Conservation (phyloP, 2,888 invertebrate genomes). For the Amiota mariae region DNA sequence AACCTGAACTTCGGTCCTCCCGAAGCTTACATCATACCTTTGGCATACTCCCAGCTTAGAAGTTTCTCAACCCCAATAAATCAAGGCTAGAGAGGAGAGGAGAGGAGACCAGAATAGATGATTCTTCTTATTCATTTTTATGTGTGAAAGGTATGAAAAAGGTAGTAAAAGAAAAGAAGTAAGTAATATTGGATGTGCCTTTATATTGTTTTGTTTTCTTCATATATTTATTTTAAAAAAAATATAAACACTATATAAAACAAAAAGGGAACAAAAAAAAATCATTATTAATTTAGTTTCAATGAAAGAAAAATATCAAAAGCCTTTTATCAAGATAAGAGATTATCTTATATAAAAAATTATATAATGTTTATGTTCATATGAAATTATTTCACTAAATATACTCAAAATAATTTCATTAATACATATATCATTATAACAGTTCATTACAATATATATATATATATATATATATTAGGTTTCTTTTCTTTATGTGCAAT, state of each 20-base stretch:
- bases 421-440: conserved; percentile 1
- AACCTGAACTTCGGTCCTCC: neutral
- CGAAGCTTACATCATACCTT: too few species aligned
- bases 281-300: neutral
- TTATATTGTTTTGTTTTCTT: conserved; percentile 34
- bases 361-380: too few species aligned
- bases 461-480: conserved; percentile 25
- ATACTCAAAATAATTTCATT: conserved; percentile 1
- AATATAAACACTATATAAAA: neutral
- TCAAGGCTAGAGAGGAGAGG: too few species aligned
- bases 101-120: too few species aligned
- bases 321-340: too few species aligned
- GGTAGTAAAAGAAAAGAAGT: conserved; percentile 36
- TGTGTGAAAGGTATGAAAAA: neutral
- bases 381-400: conserved; percentile 21
- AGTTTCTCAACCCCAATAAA: too few species aligned
- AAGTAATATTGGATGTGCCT: conserved; percentile 48
- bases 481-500: conserved; percentile 38
- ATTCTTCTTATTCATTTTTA: conserved; percentile 38
- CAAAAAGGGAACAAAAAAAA: conserved; percentile 3
- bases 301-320: neutral
- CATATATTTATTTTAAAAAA: neutral
- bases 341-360: too few species aligned
- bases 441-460: conserved; percentile 20
- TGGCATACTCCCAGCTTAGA: too few species aligned